phyloP scores from a whole-genome alignment of 2,797 vertebrate genomes.

The Cuniculus paca region DNA sequence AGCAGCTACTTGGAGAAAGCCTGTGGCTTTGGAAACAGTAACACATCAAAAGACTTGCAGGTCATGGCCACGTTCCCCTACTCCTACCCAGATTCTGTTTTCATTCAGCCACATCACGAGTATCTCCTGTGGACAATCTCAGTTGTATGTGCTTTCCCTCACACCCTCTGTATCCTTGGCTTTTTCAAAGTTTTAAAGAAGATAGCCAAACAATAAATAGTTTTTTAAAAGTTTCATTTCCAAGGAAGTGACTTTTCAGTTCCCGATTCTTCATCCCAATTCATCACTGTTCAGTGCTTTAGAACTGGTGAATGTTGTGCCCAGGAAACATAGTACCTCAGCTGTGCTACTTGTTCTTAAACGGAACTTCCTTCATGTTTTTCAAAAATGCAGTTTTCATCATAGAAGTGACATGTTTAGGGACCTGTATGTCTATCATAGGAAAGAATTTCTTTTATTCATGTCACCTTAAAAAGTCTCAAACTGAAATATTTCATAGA shows the following conservation, averaged over 20 bases:
- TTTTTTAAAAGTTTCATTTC: slow-evolving; percentile 59
- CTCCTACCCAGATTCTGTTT: slow-evolving; percentile 19
- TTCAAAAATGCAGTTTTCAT: slow-evolving; percentile 68
- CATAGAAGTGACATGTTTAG: slow-evolving; percentile 5
- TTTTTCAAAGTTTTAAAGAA: slow-evolving; percentile 53
- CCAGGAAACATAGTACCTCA: slow-evolving; percentile 31
- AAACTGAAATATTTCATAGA: slow-evolving; percentile 7
- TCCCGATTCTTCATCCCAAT: slow-evolving; percentile 32
- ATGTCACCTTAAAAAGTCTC: background rate
- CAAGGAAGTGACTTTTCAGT: slow-evolving; percentile 47
- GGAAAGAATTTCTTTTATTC: slow-evolving; percentile 46
- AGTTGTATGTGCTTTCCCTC: slow-evolving; percentile 23
- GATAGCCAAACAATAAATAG: slow-evolving; percentile 50
- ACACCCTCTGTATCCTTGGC: slow-evolving; percentile 45
- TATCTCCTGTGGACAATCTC: slow-evolving; percentile 18
- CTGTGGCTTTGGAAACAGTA: background rate
- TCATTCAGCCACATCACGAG: background rate
- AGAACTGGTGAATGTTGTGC: slow-evolving; percentile 64
- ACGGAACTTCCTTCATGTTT: slow-evolving; percentile 18
- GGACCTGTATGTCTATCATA: background rate
- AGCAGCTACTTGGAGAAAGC: slow-evolving; percentile 57
- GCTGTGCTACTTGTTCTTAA: slow-evolving; percentile 58
- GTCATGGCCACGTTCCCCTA: background rate
- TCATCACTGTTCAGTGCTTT: slow-evolving; percentile 65
- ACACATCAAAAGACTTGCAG: slow-evolving; percentile 32